These are phyloP conservation scores for Iphiclides podalirius DNA, from an alignment of 2,888 invertebrate species.

Conservation along the genomic window DNA sequence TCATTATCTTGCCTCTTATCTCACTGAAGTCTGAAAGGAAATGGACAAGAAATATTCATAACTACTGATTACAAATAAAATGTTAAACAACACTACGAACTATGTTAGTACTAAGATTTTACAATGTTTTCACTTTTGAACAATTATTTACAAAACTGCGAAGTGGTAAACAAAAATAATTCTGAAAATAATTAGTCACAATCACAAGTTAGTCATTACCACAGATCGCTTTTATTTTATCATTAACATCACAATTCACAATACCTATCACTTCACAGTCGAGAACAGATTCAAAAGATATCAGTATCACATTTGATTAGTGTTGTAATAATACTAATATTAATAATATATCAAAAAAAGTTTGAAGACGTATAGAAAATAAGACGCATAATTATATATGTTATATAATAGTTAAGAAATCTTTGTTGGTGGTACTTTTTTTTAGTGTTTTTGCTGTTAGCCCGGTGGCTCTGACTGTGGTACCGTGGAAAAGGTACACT, in stretches of 20 bases:
- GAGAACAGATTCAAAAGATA: no score
- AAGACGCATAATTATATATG: no score
- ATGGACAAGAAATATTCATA: conserved; percentile 53
- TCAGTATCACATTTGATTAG: not conserved
- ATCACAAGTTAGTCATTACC: conserved; percentile 37
- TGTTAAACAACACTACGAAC: conserved; percentile 11
- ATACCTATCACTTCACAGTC: no score
- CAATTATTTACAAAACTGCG: conserved; percentile 29
- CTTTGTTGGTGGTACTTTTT: no score
- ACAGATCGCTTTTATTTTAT: conserved; percentile 20
- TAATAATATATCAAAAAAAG: no score
- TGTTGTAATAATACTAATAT: conserved; percentile 1
- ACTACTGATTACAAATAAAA: conserved; percentile 38
- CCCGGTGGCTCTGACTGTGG: no score
- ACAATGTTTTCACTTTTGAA: conserved; percentile 23
- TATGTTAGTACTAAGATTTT: conserved; percentile 10
- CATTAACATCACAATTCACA: conserved; percentile 12
- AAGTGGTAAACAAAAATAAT: conserved; percentile 37
- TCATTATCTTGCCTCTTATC: conserved; percentile 69
- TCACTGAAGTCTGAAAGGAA: conserved; percentile 56
- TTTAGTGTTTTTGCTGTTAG: no score
- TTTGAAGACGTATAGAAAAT: no score
- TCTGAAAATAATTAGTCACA: conserved; percentile 36
- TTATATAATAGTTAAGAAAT: no score
- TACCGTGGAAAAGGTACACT: no score